Conservation (phyloP, 2,797 vertebrate species). For the Morelia viridis region DNA sequence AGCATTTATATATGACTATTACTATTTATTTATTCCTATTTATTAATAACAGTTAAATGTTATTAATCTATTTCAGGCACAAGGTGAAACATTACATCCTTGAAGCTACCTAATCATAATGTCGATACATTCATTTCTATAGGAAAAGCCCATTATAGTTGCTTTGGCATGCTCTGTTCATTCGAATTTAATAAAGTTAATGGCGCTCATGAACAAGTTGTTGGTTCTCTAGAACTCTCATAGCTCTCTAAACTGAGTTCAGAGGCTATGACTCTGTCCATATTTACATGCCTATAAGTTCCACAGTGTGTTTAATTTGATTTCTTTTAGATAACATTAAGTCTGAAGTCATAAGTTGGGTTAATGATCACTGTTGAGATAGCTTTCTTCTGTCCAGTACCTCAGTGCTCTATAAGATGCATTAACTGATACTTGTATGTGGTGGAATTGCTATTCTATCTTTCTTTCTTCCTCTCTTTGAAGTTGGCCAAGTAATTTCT, state of each 20-base stretch:
- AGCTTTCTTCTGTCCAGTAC: neutral
- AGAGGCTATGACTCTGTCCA: neutral
- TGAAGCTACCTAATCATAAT: neutral
- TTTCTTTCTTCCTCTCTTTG: slow-evolving; percentile 4
- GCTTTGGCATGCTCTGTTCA: neutral
- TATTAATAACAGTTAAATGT: neutral
- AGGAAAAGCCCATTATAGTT: neutral
- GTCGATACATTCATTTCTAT: neutral
- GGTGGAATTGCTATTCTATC: neutral
- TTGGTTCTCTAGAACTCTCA: neutral
- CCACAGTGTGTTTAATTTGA: neutral
- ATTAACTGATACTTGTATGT: slow-evolving; percentile 6
- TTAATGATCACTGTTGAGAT: neutral
- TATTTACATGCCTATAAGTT: neutral
- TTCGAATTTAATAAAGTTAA: neutral
- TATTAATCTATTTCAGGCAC: neutral
- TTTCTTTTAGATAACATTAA: neutral
- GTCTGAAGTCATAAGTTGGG: neutral
- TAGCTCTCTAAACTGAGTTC: neutral
- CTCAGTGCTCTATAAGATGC: neutral
- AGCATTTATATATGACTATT: neutral
- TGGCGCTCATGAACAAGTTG: neutral
- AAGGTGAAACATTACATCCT: neutral
- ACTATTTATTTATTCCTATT: neutral
- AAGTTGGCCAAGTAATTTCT: slow-evolving; percentile 23